Percentiles rank a stretch among this genome's conserved stretches.
Conservation (phyloP, 2,113 vertebrate genomes). For the Uria lomvia region DNA sequence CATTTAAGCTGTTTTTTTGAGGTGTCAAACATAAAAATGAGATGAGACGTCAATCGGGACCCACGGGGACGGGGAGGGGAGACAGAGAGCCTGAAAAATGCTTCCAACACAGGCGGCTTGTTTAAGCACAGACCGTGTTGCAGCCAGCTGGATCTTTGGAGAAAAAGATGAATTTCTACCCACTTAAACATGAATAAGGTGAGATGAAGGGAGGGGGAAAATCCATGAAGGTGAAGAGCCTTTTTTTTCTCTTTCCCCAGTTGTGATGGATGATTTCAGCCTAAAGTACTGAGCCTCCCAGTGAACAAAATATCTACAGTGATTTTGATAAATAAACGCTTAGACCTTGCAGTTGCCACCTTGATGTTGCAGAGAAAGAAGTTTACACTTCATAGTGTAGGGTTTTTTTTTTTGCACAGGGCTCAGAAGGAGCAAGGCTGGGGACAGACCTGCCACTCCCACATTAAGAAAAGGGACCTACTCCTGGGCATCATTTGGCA, state of each 20-base stretch:
- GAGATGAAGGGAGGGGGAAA: not conserved
- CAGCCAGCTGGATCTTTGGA: slow-evolving; percentile 22
- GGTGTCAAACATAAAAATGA: slow-evolving; percentile 36
- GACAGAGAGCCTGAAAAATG: slow-evolving; percentile 47
- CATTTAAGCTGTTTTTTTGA: slow-evolving; percentile 6
- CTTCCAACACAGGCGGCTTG: not conserved
- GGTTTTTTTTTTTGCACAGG: not conserved
- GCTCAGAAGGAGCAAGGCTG: not conserved
- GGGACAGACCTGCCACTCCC: not conserved
- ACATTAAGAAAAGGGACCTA: not conserved
- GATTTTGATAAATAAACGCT: slow-evolving; percentile 55
- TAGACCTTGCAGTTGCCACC: slow-evolving; percentile 36
- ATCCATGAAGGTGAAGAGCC: slow-evolving; percentile 49
- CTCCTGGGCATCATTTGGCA: not conserved
- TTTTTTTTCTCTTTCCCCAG: not conserved
- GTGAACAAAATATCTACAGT: slow-evolving; percentile 35
- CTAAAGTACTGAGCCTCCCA: slow-evolving; percentile 6
- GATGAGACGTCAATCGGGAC: not conserved
- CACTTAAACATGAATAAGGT: slow-evolving; percentile 52
- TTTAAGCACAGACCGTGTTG: not conserved
- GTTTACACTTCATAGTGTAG: not conserved
- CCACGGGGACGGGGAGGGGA: not conserved
- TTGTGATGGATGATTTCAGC: slow-evolving; percentile 50
- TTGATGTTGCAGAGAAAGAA: not conserved
- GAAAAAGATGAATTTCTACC: slow-evolving; percentile 64